A percentile compares a stretch with the other conserved stretches of the same genome.
Evolutionary conservation across 2,888 invertebrate genomes (phyloP).

Genomic region (Dysmachus trigonus): DNA sequence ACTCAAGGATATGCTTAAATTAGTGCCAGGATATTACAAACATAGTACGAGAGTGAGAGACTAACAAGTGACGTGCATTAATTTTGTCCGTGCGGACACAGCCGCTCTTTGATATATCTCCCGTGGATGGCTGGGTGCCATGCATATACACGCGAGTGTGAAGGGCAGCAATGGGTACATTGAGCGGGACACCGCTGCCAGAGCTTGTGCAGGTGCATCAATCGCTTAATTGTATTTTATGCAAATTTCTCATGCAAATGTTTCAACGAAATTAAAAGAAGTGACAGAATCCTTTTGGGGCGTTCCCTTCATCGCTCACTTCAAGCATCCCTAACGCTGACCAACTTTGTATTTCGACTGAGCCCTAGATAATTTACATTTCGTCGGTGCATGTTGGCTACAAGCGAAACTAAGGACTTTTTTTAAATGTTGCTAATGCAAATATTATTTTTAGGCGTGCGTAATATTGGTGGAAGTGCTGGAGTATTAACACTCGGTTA

Average conservation of each 20-base stretch:
- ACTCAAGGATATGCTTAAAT: constrained; percentile 48
- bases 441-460: too few relatives aligned
- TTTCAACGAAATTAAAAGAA: neutral
- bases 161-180: neutral
- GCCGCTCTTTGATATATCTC: constrained; percentile 37
- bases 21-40: constrained; percentile 48
- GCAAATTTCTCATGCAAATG: constrained; percentile 33
- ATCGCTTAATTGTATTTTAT: constrained; percentile 36
- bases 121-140: neutral
- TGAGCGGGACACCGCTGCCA: neutral
- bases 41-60: constrained; percentile 31
- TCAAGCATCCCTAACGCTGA: neutral
- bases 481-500: too few relatives aligned
- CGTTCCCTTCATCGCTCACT: neutral
- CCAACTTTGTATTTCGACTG: neutral
- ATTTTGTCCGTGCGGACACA: constrained; percentile 44
- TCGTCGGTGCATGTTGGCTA: neutral
- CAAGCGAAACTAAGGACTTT: too few relatives aligned
- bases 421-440: too few relatives aligned
- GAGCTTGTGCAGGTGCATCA: neutral
- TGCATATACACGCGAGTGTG: neutral
- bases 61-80: constrained; percentile 49
- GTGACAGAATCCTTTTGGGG: neutral
- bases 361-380: neutral
- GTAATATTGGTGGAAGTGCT: too few relatives aligned